A percentile compares a stretch with the other conserved stretches of the same genome.
Evolutionary conservation across 2,888 invertebrate species (phyloP).

Genomic region (Tenodera sinensis): DNA sequence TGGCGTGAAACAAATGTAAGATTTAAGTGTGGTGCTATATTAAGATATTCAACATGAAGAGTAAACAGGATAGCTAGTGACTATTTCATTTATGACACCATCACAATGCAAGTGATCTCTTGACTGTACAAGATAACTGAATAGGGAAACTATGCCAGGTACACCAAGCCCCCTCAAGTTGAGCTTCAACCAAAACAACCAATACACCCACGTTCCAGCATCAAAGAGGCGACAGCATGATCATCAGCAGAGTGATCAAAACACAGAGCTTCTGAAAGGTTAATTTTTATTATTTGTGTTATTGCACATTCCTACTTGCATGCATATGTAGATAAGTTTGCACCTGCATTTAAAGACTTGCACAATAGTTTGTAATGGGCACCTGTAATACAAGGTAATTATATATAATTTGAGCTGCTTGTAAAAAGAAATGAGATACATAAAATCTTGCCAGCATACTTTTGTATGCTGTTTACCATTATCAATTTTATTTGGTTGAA

Average conservation of each 20-base stretch:
- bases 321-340: not conserved
- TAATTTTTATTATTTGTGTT: not conserved
- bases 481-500: too few species aligned
- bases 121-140: constrained; percentile 4
- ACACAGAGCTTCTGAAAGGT: constrained; percentile 47
- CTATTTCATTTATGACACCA: not conserved
- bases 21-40: not conserved
- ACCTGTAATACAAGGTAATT: too few species aligned
- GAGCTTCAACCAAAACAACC: constrained; percentile 46
- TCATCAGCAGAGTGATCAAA: constrained; percentile 42
- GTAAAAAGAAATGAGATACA: too few species aligned
- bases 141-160: constrained; percentile 41
- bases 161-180: constrained; percentile 46
- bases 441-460: too few species aligned
- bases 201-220: constrained; percentile 43
- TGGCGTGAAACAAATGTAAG: not conserved
- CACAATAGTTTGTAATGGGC: not conserved
- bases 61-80: not conserved
- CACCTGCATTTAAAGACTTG: not conserved
- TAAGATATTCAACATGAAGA: not conserved
- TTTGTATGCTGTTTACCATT: too few species aligned
- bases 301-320: not conserved
- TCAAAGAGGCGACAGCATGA: constrained; percentile 36
- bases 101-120: not conserved
- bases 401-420: too few species aligned